A percentile compares a stretch with the other conserved stretches of the same genome.
These are phyloP conservation scores for Frankliniella intonsa DNA, from an alignment of 2,888 invertebrate genomes.

Conservation along the genomic window DNA sequence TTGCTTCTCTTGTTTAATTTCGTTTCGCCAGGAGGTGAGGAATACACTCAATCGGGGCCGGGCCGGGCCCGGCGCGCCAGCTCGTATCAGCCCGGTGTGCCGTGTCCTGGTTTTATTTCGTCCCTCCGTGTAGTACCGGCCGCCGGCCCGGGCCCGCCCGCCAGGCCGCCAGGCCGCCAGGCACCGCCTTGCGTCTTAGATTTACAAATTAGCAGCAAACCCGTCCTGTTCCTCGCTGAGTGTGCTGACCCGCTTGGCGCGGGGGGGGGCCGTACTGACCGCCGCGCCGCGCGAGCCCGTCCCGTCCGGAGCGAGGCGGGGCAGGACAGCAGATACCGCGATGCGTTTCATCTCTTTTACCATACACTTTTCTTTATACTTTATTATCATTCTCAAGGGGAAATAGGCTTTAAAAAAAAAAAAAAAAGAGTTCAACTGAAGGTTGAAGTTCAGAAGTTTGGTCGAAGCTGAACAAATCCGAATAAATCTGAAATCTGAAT, in stretches of 20 bases:
- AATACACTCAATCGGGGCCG: constrained; percentile 8
- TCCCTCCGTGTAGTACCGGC: not conserved
- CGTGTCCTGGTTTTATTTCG: not conserved
- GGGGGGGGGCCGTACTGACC: not conserved
- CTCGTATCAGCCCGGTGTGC: not conserved
- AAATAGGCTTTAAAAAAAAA: no score
- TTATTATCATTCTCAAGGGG: no score
- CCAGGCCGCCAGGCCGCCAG: not conserved
- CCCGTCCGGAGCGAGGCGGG: not conserved
- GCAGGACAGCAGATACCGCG: not conserved
- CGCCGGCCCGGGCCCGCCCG: no score
- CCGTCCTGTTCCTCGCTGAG: not conserved
- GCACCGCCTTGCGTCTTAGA: constrained; percentile 11
- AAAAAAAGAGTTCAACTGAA: no score
- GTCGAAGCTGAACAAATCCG: no score
- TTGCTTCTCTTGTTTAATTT: constrained; percentile 1
- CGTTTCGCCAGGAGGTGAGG: constrained; percentile 3
- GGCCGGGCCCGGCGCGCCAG: not conserved
- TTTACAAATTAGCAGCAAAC: not conserved
- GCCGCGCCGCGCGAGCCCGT: not conserved
- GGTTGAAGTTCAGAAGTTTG: no score
- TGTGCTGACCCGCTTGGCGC: not conserved
- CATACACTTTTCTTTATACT: no score
- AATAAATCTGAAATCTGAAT: no score
- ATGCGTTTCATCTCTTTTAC: no score